Evolutionary conservation across 2,888 invertebrate species (phyloP).

Genomic region (Drosophila merina): DNA sequence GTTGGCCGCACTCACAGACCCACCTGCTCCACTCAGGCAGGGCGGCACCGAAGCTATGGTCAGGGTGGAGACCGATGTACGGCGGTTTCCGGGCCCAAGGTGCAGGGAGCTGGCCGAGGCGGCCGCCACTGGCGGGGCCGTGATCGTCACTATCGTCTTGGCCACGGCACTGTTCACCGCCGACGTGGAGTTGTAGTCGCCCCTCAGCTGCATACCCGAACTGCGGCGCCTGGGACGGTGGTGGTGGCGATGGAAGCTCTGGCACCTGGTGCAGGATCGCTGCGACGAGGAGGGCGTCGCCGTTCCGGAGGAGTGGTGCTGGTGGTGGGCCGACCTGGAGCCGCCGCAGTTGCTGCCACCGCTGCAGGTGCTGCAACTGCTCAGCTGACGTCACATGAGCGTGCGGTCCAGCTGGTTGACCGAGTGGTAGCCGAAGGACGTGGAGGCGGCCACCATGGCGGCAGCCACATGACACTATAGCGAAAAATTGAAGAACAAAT

Average conservation of each 20-base stretch:
- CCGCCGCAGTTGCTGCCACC: slow-evolving; percentile 83
- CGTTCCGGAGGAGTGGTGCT: slow-evolving; percentile 67
- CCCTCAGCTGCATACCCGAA: slow-evolving; percentile 69
- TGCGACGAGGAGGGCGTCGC: slow-evolving; percentile 73
- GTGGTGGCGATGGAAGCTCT: slow-evolving; percentile 83
- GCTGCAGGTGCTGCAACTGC: slow-evolving; percentile 84
- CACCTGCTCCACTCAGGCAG: slow-evolving; percentile 46
- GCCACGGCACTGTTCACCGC: slow-evolving; percentile 65
- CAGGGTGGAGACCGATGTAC: slow-evolving; percentile 69
- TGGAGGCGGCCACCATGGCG: slow-evolving; percentile 84
- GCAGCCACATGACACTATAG: slow-evolving; percentile 84
- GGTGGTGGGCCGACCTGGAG: slow-evolving; percentile 65
- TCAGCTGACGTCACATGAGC: slow-evolving; percentile 84
- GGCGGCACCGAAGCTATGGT: slow-evolving; percentile 75
- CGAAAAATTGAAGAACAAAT: slow-evolving; percentile 12
- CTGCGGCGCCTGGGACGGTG: slow-evolving; percentile 82
- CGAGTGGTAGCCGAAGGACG: slow-evolving; percentile 83
- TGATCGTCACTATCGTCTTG: slow-evolving; percentile 75
- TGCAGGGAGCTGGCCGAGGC: slow-evolving; percentile 59
- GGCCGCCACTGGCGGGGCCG: slow-evolving; percentile 69
- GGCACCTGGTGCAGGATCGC: slow-evolving; percentile 81
- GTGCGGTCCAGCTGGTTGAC: slow-evolving; percentile 84
- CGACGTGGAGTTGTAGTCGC: slow-evolving; percentile 67
- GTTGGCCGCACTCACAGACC: slow-evolving; percentile 66
- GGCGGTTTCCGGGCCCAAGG: slow-evolving; percentile 38